phyloP scores from a whole-genome alignment of 53 echinoderm and acorn worm genomes.

The Echinometra lucunter region DNA sequence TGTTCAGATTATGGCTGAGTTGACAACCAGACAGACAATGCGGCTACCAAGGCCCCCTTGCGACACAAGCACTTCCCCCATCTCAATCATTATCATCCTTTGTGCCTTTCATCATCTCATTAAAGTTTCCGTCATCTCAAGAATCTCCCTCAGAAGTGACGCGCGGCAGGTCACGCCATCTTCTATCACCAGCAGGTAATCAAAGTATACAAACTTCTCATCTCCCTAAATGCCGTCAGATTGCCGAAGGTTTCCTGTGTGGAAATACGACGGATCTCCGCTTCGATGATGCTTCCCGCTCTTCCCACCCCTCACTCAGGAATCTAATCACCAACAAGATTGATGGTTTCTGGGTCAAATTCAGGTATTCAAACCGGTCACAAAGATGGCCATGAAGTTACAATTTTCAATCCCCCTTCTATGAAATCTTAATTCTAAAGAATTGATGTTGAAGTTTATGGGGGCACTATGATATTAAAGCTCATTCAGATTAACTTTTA shows the following conservation, averaged over 20 bases:
- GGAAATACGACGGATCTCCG: not conserved
- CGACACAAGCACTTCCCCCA: not conserved
- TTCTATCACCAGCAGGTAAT: conserved; percentile 48
- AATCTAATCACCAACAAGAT: not conserved
- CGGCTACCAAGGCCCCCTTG: not conserved
- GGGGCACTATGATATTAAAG: not conserved
- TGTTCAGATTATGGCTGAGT: not conserved
- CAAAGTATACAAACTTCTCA: conserved; percentile 60
- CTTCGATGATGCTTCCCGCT: not conserved
- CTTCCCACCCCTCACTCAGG: not conserved
- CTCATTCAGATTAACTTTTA: not conserved
- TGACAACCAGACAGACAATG: not conserved
- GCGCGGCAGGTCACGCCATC: not conserved
- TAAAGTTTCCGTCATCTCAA: conserved; percentile 25
- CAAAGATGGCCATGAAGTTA: not conserved
- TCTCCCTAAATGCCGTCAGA: conserved; percentile 1
- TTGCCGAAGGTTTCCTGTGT: not conserved
- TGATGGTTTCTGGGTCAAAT: not conserved
- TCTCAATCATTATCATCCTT: conserved; percentile 3
- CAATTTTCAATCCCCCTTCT: not conserved
- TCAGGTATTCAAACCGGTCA: not conserved
- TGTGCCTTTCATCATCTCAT: conserved; percentile 26
- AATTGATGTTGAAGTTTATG: not conserved
- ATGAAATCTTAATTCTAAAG: not conserved
- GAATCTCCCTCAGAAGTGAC: conserved; percentile 48